A percentile compares a stretch with the other conserved stretches of the same genome.
Evolutionary conservation across 2,888 invertebrate species (phyloP).

Genomic region (Xestobium rufovillosum): DNA sequence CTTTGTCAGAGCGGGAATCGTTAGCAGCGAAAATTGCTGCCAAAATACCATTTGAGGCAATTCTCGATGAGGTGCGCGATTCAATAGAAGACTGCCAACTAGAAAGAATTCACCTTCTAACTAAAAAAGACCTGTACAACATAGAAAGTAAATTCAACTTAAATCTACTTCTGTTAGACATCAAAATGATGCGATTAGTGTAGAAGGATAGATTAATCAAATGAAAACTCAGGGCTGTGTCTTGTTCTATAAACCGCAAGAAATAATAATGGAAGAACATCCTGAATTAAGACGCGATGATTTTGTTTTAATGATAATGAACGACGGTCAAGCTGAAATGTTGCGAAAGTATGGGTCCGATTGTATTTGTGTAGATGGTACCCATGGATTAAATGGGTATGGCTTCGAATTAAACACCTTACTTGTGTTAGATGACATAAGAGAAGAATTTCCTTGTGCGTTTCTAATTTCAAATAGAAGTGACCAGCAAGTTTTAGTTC

Average conservation of each 20-base stretch:
- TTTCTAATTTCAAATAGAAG: too few relatives aligned
- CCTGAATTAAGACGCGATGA: constrained; percentile 24
- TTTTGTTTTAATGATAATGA: constrained; percentile 28
- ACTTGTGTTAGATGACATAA: too few relatives aligned
- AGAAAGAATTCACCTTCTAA: constrained; percentile 18
- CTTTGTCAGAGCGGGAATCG: constrained; percentile 9
- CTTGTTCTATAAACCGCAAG: constrained; percentile 24
- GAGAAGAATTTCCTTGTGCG: too few relatives aligned
- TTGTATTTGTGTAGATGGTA: too few relatives aligned
- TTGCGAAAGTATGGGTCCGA: constrained; percentile 25
- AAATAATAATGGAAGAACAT: constrained; percentile 15
- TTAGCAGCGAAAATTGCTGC: constrained; percentile 16
- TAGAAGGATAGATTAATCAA: constrained; percentile 21
- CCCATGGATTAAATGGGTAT: too few relatives aligned
- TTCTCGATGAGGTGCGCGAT: constrained; percentile 19
- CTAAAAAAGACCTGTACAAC: constrained; percentile 19
- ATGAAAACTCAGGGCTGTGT: constrained; percentile 14
- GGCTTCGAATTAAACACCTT: too few relatives aligned
- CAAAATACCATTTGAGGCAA: constrained; percentile 19
- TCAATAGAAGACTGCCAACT: constrained; percentile 10
- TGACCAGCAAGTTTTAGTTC: too few relatives aligned
- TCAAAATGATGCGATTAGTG: constrained; percentile 15
- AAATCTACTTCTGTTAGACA: constrained; percentile 11
- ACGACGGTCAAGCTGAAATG: constrained; percentile 24
- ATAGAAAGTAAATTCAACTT: constrained; percentile 19